These are phyloP conservation scores for Spialia ferax DNA, from an alignment of 2,888 invertebrate genomes.

Conservation along the genomic window DNA sequence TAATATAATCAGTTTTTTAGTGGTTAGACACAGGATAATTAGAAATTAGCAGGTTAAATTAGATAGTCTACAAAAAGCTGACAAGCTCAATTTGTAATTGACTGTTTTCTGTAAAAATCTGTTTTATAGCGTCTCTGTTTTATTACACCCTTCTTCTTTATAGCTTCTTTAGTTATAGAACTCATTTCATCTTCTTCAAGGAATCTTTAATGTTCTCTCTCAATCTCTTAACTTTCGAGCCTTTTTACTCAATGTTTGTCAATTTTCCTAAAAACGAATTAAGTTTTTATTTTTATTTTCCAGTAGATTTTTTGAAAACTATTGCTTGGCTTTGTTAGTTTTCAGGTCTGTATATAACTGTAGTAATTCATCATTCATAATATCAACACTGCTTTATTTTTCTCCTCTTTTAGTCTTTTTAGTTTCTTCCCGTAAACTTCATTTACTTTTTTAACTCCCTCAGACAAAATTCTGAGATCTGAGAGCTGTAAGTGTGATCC, in stretches of 20 bases:
- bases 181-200: constrained; percentile 33
- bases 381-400: neutral
- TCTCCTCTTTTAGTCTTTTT: neutral
- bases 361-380: neutral
- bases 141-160: constrained; percentile 8
- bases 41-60: constrained; percentile 5
- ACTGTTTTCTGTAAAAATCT: constrained; percentile 23
- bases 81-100: constrained; percentile 32
- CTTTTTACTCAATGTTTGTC: neutral
- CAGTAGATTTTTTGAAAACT: neutral
- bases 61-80: constrained; percentile 16
- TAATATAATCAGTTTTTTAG: neutral
- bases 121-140: constrained; percentile 32
- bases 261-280: neutral
- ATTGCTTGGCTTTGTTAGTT: neutral
- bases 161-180: constrained; percentile 31
- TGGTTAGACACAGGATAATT: neutral
- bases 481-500: neutral
- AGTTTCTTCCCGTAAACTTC: neutral
- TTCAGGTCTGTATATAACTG: neutral
- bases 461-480: too few relatives aligned
- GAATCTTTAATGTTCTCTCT: constrained; percentile 21
- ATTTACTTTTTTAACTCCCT: neutral
- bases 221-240: neutral
- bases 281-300: neutral